A percentile compares a stretch with the other conserved stretches of the same genome.
These are phyloP conservation scores for Heliconius aoede DNA, from an alignment of 2,888 invertebrate species.

Conservation along the genomic window DNA sequence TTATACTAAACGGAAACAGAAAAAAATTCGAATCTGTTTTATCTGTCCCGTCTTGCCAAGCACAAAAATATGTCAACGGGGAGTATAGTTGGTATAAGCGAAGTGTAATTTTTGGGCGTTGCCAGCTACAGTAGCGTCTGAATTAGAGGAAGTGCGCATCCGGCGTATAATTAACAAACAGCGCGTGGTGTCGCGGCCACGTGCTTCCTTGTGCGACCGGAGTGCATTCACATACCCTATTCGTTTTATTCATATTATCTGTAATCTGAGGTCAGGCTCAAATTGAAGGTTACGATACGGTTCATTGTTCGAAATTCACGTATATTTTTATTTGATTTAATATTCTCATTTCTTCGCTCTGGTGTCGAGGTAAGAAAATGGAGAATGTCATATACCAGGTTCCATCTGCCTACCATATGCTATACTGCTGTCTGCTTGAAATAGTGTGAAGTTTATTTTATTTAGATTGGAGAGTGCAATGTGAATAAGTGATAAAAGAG, in stretches of 20 bases:
- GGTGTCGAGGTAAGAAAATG: no score
- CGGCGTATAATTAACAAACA: constrained; percentile 63
- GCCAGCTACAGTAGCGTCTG: constrained; percentile 44
- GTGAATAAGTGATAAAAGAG: no score
- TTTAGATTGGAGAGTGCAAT: no score
- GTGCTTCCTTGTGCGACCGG: constrained; percentile 40
- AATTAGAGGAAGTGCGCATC: constrained; percentile 63
- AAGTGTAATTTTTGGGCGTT: constrained; percentile 34
- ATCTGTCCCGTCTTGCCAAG: neutral
- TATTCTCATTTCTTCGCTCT: no score
- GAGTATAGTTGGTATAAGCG: constrained; percentile 4
- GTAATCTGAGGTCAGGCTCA: constrained; percentile 31
- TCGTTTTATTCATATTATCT: constrained; percentile 38
- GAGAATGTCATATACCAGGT: no score
- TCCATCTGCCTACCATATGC: no score
- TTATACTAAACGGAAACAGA: neutral
- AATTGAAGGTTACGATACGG: constrained; percentile 25
- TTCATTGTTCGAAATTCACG: neutral
- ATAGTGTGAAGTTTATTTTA: no score
- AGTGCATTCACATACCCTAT: constrained; percentile 28
- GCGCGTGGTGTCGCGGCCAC: constrained; percentile 48
- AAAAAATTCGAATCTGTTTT: neutral
- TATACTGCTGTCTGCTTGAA: no score
- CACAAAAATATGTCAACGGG: constrained; percentile 7
- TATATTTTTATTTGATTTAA: neutral